These are phyloP conservation scores for Pomatorhinus ruficollis DNA, from an alignment of 2,113 vertebrate species.

Conservation along the genomic window DNA sequence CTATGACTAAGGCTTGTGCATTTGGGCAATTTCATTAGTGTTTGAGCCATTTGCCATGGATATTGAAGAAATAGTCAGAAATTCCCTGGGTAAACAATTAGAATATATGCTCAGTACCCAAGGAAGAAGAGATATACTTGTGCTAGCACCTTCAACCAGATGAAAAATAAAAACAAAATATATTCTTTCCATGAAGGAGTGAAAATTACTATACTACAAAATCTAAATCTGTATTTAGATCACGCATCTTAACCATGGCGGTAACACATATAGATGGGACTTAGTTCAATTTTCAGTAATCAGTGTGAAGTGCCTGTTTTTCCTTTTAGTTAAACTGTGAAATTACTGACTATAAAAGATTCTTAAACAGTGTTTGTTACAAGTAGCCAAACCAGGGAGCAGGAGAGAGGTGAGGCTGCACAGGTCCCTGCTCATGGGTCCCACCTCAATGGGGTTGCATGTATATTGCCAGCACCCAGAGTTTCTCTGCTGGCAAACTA, in stretches of 20 bases:
- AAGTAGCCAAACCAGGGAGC: background rate
- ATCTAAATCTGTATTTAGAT: background rate
- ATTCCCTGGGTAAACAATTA: background rate
- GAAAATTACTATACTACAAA: background rate
- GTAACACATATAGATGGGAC: background rate
- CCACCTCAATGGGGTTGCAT: background rate
- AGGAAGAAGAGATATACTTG: background rate
- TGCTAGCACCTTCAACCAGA: background rate
- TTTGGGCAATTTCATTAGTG: background rate
- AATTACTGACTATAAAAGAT: background rate
- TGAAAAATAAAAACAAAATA: background rate
- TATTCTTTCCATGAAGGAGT: background rate
- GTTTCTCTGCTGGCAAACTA: background rate
- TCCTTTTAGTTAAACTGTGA: background rate
- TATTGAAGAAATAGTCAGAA: background rate
- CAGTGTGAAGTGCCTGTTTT: background rate
- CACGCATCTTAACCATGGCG: background rate
- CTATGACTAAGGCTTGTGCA: background rate
- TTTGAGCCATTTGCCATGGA: background rate
- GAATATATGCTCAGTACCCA: background rate
- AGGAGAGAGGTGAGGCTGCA: background rate
- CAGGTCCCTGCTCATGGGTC: background rate
- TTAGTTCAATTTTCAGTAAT: background rate
- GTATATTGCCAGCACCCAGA: background rate
- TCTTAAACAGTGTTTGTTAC: background rate